Evolutionary conservation across 2,888 invertebrate genomes (phyloP).

Genomic region (Caenorhabditis zanzibari): DNA sequence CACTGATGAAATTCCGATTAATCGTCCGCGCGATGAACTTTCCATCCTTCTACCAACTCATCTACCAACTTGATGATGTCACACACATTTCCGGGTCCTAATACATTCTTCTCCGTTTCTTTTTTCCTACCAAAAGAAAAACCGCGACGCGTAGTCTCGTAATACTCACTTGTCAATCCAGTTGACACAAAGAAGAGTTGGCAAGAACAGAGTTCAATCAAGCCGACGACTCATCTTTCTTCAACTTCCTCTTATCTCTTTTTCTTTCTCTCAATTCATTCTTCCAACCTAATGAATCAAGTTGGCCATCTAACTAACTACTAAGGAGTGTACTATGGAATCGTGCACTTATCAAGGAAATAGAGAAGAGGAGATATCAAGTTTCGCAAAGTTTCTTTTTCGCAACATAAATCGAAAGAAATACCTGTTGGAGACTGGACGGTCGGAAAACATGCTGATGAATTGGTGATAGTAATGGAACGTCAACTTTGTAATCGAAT

Average conservation of each 20-base stretch:
- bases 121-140: neutral
- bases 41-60: slow-evolving; percentile 14
- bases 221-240: slow-evolving; percentile 23
- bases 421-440: slow-evolving; percentile 75
- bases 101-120: neutral
- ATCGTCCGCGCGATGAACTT: slow-evolving; percentile 27
- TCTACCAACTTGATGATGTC: slow-evolving; percentile 33
- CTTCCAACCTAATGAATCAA: slow-evolving; percentile 34
- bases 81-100: slow-evolving; percentile 40
- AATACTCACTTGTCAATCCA: slow-evolving; percentile 20
- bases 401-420: slow-evolving; percentile 12
- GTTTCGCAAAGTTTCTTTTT: slow-evolving; percentile 27
- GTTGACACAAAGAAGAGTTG: slow-evolving; percentile 46
- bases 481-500: slow-evolving; percentile 72
- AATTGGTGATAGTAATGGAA: slow-evolving; percentile 75
- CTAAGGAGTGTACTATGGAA: slow-evolving; percentile 42
- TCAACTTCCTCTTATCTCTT: slow-evolving; percentile 34
- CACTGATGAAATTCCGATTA: slow-evolving; percentile 8
- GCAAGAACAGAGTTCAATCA: slow-evolving; percentile 54
- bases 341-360: slow-evolving; percentile 52
- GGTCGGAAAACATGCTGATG: slow-evolving; percentile 75
- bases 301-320: slow-evolving; percentile 28
- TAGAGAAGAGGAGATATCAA: slow-evolving; percentile 12
- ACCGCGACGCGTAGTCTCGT: slow-evolving; percentile 39
- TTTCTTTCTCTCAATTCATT: neutral